Base-by-base conservation (phyloP, 2,113 vertebrate genomes). In the Gallinago undulata region DNA sequence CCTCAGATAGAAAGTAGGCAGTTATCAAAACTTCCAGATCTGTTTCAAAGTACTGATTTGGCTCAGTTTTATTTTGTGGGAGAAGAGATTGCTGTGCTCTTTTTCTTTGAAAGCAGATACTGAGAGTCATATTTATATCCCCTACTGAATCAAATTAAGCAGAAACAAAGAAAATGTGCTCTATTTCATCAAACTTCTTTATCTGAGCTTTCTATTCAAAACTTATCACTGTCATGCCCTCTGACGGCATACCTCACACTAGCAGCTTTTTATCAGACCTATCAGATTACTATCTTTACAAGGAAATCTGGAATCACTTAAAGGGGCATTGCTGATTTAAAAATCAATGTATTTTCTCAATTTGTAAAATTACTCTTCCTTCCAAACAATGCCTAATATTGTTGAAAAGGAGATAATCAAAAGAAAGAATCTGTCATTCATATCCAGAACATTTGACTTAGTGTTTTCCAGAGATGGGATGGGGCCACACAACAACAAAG, bases 101-200 rank as follows among this genome's bases (percentile, higher is more conserved):
- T 85, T 91, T 87, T 68, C 51, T 94, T 77, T 78, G 73, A 94
- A 78, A 0, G 0, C 50, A 78, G 76, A 45, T 81, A 56, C 18
- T n/a, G 19, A 33, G 43, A 93, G 24, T 48, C 4, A 25, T 93
- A 76, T 83, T 95, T 95, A 60, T 84, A 84, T 72, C 39, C 30
- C 43, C 37, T 64, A 51, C 43, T 86, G 73, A 87, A 94, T 87
- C 60, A 87, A 96, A 94, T 94, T 91, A 94, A 84, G 73, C 51
- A 89, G 91, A 95, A 92, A 95, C 83, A 94, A 94, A 94, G 73
- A 33, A 93, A 93, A 86, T 73, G 45, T 93, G 67, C 41, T 85
- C 62, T 85, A 50, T 24, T 83, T 93, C 55, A 93, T 86, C 79
- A 84, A 63, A 84, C 13, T 33, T 78, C 51, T 96, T 88, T 94